Evolutionary conservation across 2,888 invertebrate genomes (phyloP), one percentile per base, ranked within the genome.

Genomic region (Mesoligia furuncula): DNA sequence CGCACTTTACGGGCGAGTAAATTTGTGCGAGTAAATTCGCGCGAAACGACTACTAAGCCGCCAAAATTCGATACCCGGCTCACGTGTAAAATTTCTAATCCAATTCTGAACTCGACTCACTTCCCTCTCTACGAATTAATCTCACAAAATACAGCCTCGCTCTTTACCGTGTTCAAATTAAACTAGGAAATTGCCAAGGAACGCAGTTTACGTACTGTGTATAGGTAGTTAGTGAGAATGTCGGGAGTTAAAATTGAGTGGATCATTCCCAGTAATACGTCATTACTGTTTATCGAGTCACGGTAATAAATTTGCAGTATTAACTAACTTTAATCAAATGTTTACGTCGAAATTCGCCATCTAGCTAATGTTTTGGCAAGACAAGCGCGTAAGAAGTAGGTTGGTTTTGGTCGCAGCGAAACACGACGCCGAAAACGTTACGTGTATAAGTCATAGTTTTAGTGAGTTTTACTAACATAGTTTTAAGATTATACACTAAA

Each of bases 281-380:
- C 75, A 66, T 85, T 73, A 81, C 54, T 64, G 67, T 81, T 75
- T 67, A 79, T 83, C 27, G 77, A 78, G 80, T 75, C 59, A 68
- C 71, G 31, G 68, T 79, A 79, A 79, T 85, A 54, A 73, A 76
- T 80, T 76, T 62, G 51, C 61, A 72, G 71, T 36, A 42, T 20
- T 36, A 51, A 39, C 51, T 69, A 54, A 20, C 64, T 75, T 73
- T 73, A 77, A 82, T 80, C 42, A 73, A 31, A 36, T 62, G 66
- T 67, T 78, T 59, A 62, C 20, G 45, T 68, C 57, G 24, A 36
- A 71, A 68, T 79, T 66, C 17, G 0, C 15, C 15, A 31, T 24
- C 15, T 27, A 67, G 20, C 24, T 62, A 51, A 17, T 1, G 17
- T 8, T 54, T 57, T n/a, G 42, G 13, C 17, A 42, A 24, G 24